These are phyloP conservation scores for Cataglyphis albicans DNA, from an alignment of 2,888 invertebrate species.

Conservation along the genomic window DNA sequence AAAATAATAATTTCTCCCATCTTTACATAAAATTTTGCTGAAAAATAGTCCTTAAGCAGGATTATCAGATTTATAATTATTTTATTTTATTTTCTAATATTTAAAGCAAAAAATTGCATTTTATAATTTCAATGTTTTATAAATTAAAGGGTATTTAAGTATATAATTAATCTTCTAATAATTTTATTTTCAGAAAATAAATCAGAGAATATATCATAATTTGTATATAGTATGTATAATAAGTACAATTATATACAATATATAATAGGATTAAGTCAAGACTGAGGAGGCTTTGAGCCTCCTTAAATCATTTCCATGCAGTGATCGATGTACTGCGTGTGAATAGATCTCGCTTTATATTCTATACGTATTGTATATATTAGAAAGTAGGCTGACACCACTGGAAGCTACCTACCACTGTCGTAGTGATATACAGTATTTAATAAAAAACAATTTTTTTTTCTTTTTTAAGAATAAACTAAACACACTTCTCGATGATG, in stretches of 20 bases:
- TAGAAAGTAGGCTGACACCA: conserved; percentile 21
- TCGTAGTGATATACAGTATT: neutral
- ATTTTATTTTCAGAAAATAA: conserved; percentile 4
- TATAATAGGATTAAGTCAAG: conserved; percentile 63
- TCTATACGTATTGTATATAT: conserved; percentile 56
- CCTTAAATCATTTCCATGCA: conserved; percentile 56
- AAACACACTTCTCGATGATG: neutral
- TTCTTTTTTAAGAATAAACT: neutral
- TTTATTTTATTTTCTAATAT: neutral
- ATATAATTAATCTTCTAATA: neutral
- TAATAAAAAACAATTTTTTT: neutral
- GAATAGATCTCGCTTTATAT: conserved; percentile 48
- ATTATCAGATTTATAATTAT: conserved; percentile 1
- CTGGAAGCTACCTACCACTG: conserved; percentile 17
- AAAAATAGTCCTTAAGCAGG: neutral
- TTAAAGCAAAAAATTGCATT: neutral
- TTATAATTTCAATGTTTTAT: neutral
- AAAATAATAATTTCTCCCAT: neutral
- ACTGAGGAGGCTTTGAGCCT: conserved; percentile 61
- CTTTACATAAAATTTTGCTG: neutral
- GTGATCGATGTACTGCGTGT: conserved; percentile 38
- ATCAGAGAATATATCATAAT: conserved; percentile 24
- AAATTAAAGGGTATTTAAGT: neutral
- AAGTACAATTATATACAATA: conserved; percentile 20
- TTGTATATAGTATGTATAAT: conserved; percentile 47